Evolutionary conservation across 2,888 invertebrate genomes (phyloP), one percentile per base, ranked within the genome.

Genomic region (Microctonus hyperodae): DNA sequence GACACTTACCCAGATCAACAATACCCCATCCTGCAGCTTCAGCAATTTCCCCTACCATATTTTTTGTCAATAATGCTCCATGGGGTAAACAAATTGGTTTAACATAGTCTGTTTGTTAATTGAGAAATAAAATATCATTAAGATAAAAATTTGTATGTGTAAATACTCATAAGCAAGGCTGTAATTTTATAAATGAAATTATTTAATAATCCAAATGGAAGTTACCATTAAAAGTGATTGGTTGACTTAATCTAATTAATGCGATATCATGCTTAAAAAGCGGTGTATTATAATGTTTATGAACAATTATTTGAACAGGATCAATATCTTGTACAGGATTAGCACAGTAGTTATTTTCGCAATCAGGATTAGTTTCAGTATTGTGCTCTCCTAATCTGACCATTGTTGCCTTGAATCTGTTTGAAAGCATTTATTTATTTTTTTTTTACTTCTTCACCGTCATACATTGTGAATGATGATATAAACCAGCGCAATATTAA

Each of bases 21-120:
- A 88, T 86, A 1, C 86, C 86, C 86, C 86, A 87, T 13, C 86
- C 86, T 1, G 90, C 89, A 0, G 89, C 88, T 48, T 85, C 87
- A 20, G 86, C 85, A 5, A 73, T 73, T 37, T 86, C 84, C 0
- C 85, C 86, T 0, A 85, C 25, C 9, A 76, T 79, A 9, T 85
- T 70, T 44, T 81, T 79, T 0, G 57, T 71, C 48, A 86, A 69
- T 35, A 87, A 81, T 10, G 84, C 79, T 0, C 79, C 83, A 10
- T 79, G 82, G 10, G 88, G 87, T 59, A 90, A 78, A 73, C 90
- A 91, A 65, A 90, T 86, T 10, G 90, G 88, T 23, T 79, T 75
- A 1, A 90, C 88, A 55, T 67, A 66, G 7, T 68, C 70, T 72
- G 37, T 4, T n/a, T n/a, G 65, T 48, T 33, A 13, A 44, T 50